Evolutionary conservation across 2,113 vertebrate genomes (phyloP).

Genomic region (Stigmatopora nigra): DNA sequence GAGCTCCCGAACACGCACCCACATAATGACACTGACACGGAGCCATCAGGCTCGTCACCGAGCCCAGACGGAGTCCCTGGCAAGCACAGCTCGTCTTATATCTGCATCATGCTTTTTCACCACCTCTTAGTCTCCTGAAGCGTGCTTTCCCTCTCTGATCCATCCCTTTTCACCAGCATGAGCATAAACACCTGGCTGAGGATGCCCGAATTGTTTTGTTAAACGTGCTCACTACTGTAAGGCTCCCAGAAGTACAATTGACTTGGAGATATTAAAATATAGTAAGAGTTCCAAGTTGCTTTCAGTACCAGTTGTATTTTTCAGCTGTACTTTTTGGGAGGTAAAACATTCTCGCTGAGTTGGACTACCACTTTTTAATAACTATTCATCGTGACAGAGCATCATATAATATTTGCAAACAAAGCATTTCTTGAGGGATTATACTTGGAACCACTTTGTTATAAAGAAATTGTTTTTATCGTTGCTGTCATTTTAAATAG

Average conservation of each 20-base stretch:
- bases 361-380: too few species aligned
- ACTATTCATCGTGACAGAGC: too few species aligned
- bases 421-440: too few species aligned
- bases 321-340: too few species aligned
- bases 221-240: slow-evolving; percentile 39
- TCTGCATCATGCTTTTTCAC: slow-evolving; percentile 26
- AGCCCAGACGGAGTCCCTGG: slow-evolving; percentile 53
- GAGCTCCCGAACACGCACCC: slow-evolving; percentile 56
- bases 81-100: slow-evolving; percentile 36
- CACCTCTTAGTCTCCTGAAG: slow-evolving; percentile 24
- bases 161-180: slow-evolving; percentile 14
- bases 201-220: slow-evolving; percentile 48
- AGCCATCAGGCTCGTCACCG: slow-evolving; percentile 44
- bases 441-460: too few species aligned
- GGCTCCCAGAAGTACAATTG: slow-evolving; percentile 3
- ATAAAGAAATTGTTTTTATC: too few species aligned
- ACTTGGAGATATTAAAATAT: too few species aligned
- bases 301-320: too few species aligned
- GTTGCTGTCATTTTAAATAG: neutral
- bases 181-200: slow-evolving; percentile 30
- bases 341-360: too few species aligned
- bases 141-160: slow-evolving; percentile 18
- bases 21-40: slow-evolving; percentile 56
- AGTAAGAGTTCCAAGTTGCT: too few species aligned
- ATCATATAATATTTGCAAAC: too few species aligned